Evolutionary conservation across 2,888 invertebrate genomes (phyloP).

Genomic region (Folsomia candida): DNA sequence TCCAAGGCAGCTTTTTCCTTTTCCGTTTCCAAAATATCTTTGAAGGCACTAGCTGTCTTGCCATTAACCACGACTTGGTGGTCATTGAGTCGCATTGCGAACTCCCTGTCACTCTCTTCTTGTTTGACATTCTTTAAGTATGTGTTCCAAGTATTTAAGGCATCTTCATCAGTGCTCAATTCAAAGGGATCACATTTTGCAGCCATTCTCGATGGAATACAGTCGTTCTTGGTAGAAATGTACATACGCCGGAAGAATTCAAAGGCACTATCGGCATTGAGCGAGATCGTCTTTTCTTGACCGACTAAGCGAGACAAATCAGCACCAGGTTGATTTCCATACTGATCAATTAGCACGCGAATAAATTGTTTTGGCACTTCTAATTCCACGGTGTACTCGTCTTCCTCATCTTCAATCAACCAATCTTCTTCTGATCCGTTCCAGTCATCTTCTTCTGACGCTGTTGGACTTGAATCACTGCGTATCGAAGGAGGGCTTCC

Average conservation of each 20-base stretch:
- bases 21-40: not conserved
- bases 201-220: not conserved
- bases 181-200: not conserved
- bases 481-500: no score
- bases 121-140: not conserved
- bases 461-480: no score
- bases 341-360: not conserved
- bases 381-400: not conserved
- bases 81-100: not conserved
- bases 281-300: not conserved
- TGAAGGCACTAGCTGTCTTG: not conserved
- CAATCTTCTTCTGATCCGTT: not conserved
- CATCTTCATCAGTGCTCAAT: not conserved
- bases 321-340: not conserved
- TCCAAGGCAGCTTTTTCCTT: not conserved
- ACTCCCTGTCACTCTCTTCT: not conserved
- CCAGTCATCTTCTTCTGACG: not conserved
- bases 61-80: not conserved
- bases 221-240: not conserved
- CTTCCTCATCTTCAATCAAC: not conserved
- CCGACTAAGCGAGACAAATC: not conserved
- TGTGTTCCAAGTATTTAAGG: not conserved
- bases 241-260: not conserved
- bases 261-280: not conserved
- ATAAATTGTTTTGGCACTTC: not conserved